Evolutionary conservation across 2,797 vertebrate genomes (phyloP).

Genomic region (Nothura maculosa): DNA sequence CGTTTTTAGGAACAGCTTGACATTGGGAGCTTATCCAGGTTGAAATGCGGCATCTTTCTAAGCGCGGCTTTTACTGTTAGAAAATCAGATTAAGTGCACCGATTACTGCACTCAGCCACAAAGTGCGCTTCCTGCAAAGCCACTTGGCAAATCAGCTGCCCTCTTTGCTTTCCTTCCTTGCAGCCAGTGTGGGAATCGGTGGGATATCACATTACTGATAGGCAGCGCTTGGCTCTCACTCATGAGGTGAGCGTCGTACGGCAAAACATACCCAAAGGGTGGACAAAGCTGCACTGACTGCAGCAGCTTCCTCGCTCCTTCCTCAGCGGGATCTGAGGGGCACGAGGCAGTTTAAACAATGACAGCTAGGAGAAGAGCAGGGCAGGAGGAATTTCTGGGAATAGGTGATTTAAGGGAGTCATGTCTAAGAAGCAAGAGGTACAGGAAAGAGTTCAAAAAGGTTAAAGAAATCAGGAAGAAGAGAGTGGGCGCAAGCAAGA

Average conservation of each 20-base stretch:
- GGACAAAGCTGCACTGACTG: too few species aligned
- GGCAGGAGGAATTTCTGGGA: not conserved
- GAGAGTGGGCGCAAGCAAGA: not conserved
- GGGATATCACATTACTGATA: not conserved
- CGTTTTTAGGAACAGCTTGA: not conserved
- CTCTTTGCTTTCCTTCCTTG: not conserved
- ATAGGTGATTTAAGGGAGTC: not conserved
- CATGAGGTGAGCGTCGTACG: not conserved
- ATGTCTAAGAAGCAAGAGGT: not conserved
- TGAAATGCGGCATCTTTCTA: not conserved
- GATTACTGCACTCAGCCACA: not conserved
- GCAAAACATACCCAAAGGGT: not conserved
- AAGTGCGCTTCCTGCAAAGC: not conserved
- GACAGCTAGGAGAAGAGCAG: not conserved
- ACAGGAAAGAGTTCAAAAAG: not conserved
- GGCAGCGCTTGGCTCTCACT: too few species aligned
- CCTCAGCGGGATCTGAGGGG: accelerated
- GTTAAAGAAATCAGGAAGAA: not conserved
- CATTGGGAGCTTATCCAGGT: not conserved
- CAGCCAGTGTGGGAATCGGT: not conserved
- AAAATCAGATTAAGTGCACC: not conserved
- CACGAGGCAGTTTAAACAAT: not conserved
- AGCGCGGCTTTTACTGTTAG: not conserved
- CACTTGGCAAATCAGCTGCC: not conserved
- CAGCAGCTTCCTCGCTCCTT: not conserved